Conservation (phyloP, 37 sponge, comb jelly and placozoan genomes). For the Eunapius fragilis region DNA sequence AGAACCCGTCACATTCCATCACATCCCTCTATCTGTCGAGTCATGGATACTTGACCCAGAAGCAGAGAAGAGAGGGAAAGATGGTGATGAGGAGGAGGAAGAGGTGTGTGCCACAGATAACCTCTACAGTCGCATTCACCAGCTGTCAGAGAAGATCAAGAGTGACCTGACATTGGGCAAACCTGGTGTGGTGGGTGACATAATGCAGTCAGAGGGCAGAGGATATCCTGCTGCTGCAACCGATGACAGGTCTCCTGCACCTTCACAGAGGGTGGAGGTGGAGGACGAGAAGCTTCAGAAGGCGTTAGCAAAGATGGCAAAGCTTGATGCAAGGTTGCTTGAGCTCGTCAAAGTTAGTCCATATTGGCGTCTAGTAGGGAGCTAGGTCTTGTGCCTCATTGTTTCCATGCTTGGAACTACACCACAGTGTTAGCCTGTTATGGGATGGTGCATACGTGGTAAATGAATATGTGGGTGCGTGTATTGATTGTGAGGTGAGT, state of each 20-base stretch:
- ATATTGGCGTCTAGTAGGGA: neutral
- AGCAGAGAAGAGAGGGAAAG: neutral
- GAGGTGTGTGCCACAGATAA: neutral
- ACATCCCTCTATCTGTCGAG: neutral
- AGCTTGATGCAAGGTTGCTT: constrained; percentile 43
- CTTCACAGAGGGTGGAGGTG: neutral
- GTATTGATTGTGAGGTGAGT: too few relatives aligned
- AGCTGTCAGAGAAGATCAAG: constrained; percentile 19
- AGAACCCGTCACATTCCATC: neutral
- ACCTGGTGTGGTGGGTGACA: neutral
- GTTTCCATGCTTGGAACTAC: too few relatives aligned
- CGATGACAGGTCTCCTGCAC: neutral
- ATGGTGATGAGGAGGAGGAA: neutral
- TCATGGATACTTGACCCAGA: neutral
- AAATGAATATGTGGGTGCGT: neutral
- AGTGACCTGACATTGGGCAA: neutral
- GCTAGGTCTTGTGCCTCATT: too few relatives aligned
- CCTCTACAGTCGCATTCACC: constrained; percentile 9
- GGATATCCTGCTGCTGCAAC: neutral
- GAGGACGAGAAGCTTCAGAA: constrained; percentile 37
- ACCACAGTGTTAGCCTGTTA: too few relatives aligned
- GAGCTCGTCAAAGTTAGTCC: constrained; percentile 24
- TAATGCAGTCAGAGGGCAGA: neutral
- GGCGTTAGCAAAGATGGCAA: constrained; percentile 53
- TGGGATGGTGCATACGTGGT: too few relatives aligned